Conservation (phyloP, 2,797 vertebrate genomes). For the Dicrostonyx torquatus region DNA sequence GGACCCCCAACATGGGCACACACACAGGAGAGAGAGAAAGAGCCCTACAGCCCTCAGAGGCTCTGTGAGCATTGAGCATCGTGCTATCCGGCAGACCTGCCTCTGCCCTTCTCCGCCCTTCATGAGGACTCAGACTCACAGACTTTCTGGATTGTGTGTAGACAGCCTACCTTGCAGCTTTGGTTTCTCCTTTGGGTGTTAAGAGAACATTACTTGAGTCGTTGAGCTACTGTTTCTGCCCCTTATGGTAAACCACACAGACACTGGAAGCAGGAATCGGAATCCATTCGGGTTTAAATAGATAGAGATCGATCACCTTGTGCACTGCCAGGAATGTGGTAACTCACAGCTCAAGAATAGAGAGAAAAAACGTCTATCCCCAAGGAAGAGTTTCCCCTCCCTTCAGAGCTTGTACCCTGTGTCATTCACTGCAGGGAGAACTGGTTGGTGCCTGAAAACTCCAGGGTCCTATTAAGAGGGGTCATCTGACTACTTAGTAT, state of each 20-base stretch:
- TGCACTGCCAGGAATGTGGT: background rate
- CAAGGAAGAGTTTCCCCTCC: no score
- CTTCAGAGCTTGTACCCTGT: background rate
- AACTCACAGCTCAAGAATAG: background rate
- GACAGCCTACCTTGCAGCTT: background rate
- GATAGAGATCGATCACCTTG: background rate
- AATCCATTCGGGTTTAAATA: slow-evolving; percentile 27
- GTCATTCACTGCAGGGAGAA: background rate
- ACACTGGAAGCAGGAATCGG: background rate
- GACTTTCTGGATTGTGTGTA: background rate
- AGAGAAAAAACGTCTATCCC: background rate
- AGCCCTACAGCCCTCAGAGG: background rate
- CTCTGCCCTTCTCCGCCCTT: no score
- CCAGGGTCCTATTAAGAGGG: background rate
- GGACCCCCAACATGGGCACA: background rate
- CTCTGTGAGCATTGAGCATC: accelerated
- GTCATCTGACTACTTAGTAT: background rate
- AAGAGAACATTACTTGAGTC: background rate
- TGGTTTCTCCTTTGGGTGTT: background rate
- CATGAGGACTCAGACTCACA: background rate
- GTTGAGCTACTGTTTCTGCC: background rate
- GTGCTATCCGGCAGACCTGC: background rate
- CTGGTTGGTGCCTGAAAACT: background rate
- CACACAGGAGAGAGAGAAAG: background rate
- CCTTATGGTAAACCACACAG: slow-evolving; percentile 2